These are phyloP conservation scores for Limnephilus marmoratus DNA, from an alignment of 2,888 invertebrate species.

Conservation along the genomic window DNA sequence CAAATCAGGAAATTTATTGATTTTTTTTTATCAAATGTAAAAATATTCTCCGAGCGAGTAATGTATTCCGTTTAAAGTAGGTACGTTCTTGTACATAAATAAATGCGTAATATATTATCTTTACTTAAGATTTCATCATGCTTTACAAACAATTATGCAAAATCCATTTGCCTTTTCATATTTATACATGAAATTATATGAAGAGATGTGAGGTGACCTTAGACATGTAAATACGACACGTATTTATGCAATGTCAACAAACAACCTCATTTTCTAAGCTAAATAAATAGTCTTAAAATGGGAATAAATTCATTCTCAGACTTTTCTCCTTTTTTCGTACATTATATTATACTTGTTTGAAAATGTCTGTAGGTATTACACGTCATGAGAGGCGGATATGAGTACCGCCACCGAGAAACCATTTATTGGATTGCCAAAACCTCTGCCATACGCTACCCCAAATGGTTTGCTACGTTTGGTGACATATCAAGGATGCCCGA, in stretches of 20 bases:
- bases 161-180: slow-evolving; percentile 8
- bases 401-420: too few relatives aligned
- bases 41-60: neutral
- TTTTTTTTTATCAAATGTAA: neutral
- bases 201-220: neutral
- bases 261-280: neutral
- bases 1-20: too few relatives aligned
- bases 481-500: too few relatives aligned
- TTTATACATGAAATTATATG: neutral
- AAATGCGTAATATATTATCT: neutral
- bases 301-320: too few relatives aligned
- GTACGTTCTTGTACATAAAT: neutral
- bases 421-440: too few relatives aligned
- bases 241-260: neutral
- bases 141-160: slow-evolving; percentile 3
- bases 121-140: neutral
- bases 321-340: too few relatives aligned
- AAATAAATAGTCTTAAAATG: neutral
- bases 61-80: neutral
- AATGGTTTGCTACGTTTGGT: too few relatives aligned
- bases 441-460: too few relatives aligned
- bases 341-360: too few relatives aligned
- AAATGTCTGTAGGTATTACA: too few relatives aligned
- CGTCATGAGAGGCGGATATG: too few relatives aligned
- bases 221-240: neutral